These are phyloP conservation scores for Drosophila kanapiae DNA, from an alignment of 1,140 invertebrate genomes.

Conservation along the genomic window DNA sequence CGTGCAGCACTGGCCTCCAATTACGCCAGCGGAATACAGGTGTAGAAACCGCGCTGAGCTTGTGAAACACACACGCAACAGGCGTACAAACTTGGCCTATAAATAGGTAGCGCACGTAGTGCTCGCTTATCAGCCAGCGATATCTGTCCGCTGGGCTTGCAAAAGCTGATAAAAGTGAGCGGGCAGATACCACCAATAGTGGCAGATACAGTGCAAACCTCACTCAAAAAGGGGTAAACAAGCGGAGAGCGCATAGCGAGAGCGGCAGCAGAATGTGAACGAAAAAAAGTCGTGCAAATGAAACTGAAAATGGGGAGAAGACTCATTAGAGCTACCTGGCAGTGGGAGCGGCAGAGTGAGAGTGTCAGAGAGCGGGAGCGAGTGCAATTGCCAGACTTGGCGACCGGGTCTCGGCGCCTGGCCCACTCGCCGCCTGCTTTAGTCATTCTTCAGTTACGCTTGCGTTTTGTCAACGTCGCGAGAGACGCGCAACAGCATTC, in stretches of 20 bases:
- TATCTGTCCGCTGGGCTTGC: constrained; percentile 64
- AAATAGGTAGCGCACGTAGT: constrained; percentile 54
- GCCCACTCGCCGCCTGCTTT: constrained; percentile 74
- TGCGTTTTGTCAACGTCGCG: constrained; percentile 81
- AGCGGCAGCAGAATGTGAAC: background rate
- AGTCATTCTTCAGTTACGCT: constrained; percentile 83
- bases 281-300: constrained; percentile 30
- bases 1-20: constrained; percentile 14
- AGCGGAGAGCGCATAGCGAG: constrained; percentile 13
- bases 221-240: constrained; percentile 36
- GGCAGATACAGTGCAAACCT: constrained; percentile 43
- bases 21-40: constrained; percentile 51
- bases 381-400: constrained; percentile 58
- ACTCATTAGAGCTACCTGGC: constrained; percentile 49
- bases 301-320: constrained; percentile 31
- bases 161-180: constrained; percentile 72
- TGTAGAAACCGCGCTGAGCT: constrained; percentile 29
- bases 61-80: constrained; percentile 64
- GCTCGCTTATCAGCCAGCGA: constrained; percentile 52
- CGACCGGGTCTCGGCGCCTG: constrained; percentile 56
- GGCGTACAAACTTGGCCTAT: constrained; percentile 68
- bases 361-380: constrained; percentile 26
- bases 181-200: constrained; percentile 10
- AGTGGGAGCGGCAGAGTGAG: constrained; percentile 12
- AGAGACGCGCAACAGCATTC: constrained; percentile 62